A percentile compares a stretch with the other conserved stretches of the same genome.
Evolutionary conservation across 2,113 vertebrate species (phyloP).

Genomic region (Macroglossus sobrinus): DNA sequence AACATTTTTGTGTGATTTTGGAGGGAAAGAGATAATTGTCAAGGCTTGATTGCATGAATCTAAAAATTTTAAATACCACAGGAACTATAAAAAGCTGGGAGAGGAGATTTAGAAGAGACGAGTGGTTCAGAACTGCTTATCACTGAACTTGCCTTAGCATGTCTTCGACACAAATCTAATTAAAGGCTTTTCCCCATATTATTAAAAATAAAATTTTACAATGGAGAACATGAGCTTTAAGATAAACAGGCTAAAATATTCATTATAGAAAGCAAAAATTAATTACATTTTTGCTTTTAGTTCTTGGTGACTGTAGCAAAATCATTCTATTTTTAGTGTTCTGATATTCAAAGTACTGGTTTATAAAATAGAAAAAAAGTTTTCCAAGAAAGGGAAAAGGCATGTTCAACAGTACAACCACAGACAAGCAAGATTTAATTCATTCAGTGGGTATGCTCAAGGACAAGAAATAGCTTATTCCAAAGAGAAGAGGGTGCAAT

Average conservation of each 20-base stretch:
- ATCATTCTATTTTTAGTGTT: constrained; percentile 31
- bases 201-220: constrained; percentile 27
- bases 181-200: neutral
- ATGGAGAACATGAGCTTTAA: neutral
- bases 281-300: neutral
- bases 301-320: neutral
- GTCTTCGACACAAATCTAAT: constrained; percentile 17
- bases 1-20: constrained; percentile 15
- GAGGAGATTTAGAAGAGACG: neutral
- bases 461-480: neutral
- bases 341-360: neutral
- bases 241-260: constrained; percentile 27
- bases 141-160: neutral
- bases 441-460: neutral
- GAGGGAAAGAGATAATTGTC: neutral
- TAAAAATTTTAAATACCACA: neutral
- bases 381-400: neutral
- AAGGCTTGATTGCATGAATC: neutral
- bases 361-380: constrained; percentile 7
- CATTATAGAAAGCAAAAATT: neutral
- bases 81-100: constrained; percentile 16
- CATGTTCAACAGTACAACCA: neutral
- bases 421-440: constrained; percentile 17
- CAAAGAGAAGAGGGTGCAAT: neutral
- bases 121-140: neutral